A percentile compares a stretch with the other conserved stretches of the same genome.
phyloP scores from a whole-genome alignment of 2,113 vertebrate species.

The Galemys pyrenaicus region DNA sequence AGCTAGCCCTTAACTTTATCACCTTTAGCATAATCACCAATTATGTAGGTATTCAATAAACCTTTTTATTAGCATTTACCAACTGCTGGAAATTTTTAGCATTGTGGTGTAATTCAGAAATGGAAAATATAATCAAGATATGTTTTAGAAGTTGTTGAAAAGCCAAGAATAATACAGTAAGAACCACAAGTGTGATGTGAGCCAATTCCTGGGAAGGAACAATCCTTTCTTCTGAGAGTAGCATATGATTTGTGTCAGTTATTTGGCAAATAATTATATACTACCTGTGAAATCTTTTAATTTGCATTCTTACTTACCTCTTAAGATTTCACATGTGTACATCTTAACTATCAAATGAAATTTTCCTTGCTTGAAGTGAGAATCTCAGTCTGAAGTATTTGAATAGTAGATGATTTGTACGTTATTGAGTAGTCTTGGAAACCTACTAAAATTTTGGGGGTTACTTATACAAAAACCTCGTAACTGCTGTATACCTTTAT shows the following conservation, averaged over 20 bases:
- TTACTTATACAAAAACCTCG: neutral
- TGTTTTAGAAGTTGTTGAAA: neutral
- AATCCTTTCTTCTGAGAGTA: neutral
- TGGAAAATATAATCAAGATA: neutral
- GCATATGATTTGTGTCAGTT: neutral
- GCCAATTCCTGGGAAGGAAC: neutral
- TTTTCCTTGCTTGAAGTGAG: neutral
- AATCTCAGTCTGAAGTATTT: neutral
- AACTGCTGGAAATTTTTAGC: neutral
- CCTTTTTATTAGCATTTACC: neutral
- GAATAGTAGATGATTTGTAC: neutral
- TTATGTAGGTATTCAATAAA: neutral
- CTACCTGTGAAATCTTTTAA: neutral
- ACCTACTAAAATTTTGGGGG: neutral
- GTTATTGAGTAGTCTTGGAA: slow-evolving; percentile 2
- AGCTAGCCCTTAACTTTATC: neutral
- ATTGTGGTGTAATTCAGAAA: slow-evolving; percentile 5
- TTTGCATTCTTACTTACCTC: neutral
- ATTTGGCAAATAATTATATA: neutral
- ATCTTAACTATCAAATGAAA: slow-evolving; percentile 43
- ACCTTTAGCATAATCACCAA: neutral
- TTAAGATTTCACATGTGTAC: neutral
- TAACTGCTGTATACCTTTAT: neutral
- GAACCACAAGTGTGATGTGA: neutral
- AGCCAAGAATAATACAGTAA: neutral